Conservation (phyloP, 2,113 vertebrate species). For the Carettochelys insculpta region DNA sequence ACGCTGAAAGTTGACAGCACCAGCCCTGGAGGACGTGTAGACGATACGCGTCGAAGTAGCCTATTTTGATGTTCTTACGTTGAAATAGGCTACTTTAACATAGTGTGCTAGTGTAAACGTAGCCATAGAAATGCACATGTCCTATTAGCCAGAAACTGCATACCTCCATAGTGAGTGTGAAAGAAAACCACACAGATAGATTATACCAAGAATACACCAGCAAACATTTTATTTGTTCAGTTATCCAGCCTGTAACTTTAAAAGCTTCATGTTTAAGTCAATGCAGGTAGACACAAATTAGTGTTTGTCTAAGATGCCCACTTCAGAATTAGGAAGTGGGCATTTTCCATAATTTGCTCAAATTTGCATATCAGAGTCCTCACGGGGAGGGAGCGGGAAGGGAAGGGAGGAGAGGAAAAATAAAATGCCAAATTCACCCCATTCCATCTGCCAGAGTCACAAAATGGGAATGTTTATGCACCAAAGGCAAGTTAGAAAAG, state of each 20-base stretch:
- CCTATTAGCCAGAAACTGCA: fast-evolving
- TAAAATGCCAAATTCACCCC: not conserved
- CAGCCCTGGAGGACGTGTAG: too few relatives aligned
- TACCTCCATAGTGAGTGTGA: fast-evolving
- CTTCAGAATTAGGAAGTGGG: not conserved
- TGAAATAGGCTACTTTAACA: too few relatives aligned
- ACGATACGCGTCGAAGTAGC: too few relatives aligned
- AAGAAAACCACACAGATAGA: fast-evolving
- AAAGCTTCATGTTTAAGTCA: not conserved
- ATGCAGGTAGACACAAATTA: not conserved
- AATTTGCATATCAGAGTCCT: not conserved
- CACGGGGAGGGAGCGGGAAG: too few relatives aligned
- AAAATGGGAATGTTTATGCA: not conserved
- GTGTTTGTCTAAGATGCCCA: fast-evolving
- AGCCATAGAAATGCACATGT: too few relatives aligned
- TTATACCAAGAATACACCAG: not conserved
- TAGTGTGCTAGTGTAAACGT: too few relatives aligned
- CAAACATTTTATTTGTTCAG: not conserved
- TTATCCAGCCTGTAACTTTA: not conserved
- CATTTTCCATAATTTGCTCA: not conserved
- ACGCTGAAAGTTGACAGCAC: too few relatives aligned
- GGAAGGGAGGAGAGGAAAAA: not conserved
- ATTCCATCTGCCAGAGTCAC: not conserved
- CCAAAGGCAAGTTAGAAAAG: not conserved
- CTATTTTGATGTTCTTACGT: too few relatives aligned